phyloP scores from a whole-genome alignment of 2,888 invertebrate species.

The Clistopyga incitator region DNA sequence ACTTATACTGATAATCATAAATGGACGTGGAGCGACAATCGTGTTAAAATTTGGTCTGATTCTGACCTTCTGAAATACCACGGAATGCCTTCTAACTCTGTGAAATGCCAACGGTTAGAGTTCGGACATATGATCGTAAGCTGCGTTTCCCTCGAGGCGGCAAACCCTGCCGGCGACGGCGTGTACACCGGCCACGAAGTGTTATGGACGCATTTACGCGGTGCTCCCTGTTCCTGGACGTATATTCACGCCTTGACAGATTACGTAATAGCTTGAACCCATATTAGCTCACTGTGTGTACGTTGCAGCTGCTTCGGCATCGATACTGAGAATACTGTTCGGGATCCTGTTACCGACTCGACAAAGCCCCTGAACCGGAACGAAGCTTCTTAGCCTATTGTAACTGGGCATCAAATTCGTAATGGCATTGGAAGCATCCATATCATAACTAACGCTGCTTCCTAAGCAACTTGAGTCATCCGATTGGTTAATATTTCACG shows the following conservation, averaged over 20 bases:
- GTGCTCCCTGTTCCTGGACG: slow-evolving; percentile 56
- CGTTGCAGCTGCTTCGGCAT: slow-evolving; percentile 9
- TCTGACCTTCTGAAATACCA: not conserved
- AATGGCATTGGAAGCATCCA: not conserved
- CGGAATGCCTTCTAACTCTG: slow-evolving; percentile 24
- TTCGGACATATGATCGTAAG: slow-evolving; percentile 71
- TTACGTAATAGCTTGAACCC: slow-evolving; percentile 69
- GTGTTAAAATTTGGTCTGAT: not conserved
- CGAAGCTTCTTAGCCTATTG: not conserved
- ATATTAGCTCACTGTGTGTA: slow-evolving; percentile 46
- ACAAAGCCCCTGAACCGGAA: not conserved
- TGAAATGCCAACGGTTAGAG: slow-evolving; percentile 64
- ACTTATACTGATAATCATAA: not conserved
- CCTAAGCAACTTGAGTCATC: too few relatives aligned
- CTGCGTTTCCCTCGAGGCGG: slow-evolving; percentile 71
- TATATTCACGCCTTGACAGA: slow-evolving; percentile 73
- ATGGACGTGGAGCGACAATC: not conserved
- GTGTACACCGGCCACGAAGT: slow-evolving; percentile 58
- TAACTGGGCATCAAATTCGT: not conserved
- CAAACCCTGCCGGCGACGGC: slow-evolving; percentile 67
- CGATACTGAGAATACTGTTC: slow-evolving; percentile 12
- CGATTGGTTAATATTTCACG: too few relatives aligned
- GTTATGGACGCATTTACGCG: slow-evolving; percentile 73
- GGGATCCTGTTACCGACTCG: slow-evolving; percentile 3
- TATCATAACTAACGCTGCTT: too few relatives aligned